Evolutionary conservation across 2,888 invertebrate genomes (phyloP), one percentile per base, ranked within the genome.

Genomic region (Limnephilus marmoratus): DNA sequence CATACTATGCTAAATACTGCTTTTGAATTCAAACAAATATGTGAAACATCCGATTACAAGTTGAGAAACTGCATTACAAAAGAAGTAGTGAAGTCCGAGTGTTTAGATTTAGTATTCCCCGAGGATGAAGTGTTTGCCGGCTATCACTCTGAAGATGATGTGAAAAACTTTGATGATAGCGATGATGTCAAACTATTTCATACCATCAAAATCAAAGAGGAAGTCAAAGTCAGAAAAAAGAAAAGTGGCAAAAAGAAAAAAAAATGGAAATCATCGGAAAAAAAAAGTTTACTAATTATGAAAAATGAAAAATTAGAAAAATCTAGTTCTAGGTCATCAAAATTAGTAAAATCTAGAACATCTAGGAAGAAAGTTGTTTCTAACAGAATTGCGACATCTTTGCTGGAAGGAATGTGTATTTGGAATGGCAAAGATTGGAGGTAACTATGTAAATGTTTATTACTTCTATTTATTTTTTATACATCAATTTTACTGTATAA

Each of bases 391-490:
- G 95, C 95, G 86, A 94, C 95, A 90, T 95, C 96, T 93, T 94
- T 96, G 94, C 94, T 96, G 94, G 96, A 96, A 94, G 95, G 95
- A 85, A 95, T 95, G 93, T 96, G 95, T 94, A 91, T 94, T 81
- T 96, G 96, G 96, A 95, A 94, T 94, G 96, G 95, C 88, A 95
- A 95, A 94, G 94, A 94, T 94, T 96, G 96, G 96, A 95, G 96
- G 96, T 96, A 49, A 12, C 11, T 45, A 95, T 95, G 94, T 94
- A 94, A 83, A 45, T 24, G 7, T 68, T 18, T 18, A 18, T 15
- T 68, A 24, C 9, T 7, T 68, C 9, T 24, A 7, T 68, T 68
- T 68, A 9, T 68, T 68, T 68, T 24, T 68, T 68, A 68, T 68
- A 24, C 18, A 68, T 24, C 68, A 68, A 68, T 12, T 49, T 49